A percentile compares a stretch with the other conserved stretches of the same genome.
phyloP scores from a whole-genome alignment of 2,888 invertebrate species.

The Pollenia angustigena region DNA sequence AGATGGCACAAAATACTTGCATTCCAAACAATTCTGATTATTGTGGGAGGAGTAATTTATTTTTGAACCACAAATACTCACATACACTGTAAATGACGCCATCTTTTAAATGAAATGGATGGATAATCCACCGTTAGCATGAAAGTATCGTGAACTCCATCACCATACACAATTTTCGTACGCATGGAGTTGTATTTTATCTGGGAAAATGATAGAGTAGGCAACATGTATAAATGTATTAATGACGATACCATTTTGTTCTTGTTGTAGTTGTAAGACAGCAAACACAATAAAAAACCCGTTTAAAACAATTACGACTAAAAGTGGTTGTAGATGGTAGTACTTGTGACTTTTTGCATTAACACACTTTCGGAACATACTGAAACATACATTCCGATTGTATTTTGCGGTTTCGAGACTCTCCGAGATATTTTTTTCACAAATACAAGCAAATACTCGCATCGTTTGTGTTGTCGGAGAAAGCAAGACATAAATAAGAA shows the following conservation, averaged over 20 bases:
- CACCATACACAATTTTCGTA: constrained; percentile 39
- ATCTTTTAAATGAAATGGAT: constrained; percentile 72
- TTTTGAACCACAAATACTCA: constrained; percentile 63
- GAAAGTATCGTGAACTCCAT: constrained; percentile 43
- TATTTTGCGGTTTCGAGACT: constrained; percentile 74
- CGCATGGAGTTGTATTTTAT: constrained; percentile 42
- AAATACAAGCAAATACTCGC: constrained; percentile 30
- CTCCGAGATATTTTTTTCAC: constrained; percentile 42
- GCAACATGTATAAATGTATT: constrained; percentile 12
- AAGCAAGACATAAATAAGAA: constrained; percentile 50
- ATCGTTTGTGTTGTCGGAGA: constrained; percentile 32
- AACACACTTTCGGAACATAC: constrained; percentile 36
- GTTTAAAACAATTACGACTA: constrained; percentile 58
- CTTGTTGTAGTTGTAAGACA: constrained; percentile 49
- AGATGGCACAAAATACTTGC: constrained; percentile 15
- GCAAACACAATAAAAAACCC: constrained; percentile 42
- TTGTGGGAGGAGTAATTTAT: constrained; percentile 73
- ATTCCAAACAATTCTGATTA: constrained; percentile 27
- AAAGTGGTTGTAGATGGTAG: constrained; percentile 53
- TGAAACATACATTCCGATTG: constrained; percentile 22
- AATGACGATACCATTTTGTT: constrained; percentile 36
- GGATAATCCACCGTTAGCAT: constrained; percentile 64
- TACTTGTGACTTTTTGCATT: constrained; percentile 32
- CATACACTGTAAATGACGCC: constrained; percentile 54
- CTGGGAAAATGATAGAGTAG: constrained; percentile 46